These are phyloP conservation scores for Danionella dracula DNA, from an alignment of 2,797 vertebrate genomes.

Conservation along the genomic window DNA sequence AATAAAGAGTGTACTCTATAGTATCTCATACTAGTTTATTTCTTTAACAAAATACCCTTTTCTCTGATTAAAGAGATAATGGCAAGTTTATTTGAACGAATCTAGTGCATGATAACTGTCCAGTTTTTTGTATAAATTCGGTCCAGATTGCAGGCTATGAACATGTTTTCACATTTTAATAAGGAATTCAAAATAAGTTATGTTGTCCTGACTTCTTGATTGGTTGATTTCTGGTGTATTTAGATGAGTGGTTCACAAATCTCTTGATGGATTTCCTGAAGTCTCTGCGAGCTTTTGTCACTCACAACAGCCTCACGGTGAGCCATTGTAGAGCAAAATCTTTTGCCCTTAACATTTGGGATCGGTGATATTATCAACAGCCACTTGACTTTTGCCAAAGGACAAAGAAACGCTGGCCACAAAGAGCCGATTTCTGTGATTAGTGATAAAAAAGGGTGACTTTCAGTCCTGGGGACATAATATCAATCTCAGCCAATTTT, in stretches of 20 bases:
- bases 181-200: no score
- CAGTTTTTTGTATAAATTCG: no score
- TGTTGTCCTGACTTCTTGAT: no score
- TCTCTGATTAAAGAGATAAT: no score
- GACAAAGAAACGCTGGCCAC: slow-evolving; percentile 57
- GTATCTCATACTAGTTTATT: no score
- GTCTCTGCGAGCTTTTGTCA: slow-evolving; percentile 23
- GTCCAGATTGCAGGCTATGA: no score
- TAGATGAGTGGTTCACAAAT: slow-evolving; percentile 5
- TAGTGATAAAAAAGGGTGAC: slow-evolving; percentile 67
- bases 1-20: no score
- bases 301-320: slow-evolving; percentile 32
- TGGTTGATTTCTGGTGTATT: no score
- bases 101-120: no score
- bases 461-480: slow-evolving; percentile 71
- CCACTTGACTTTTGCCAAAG: slow-evolving; percentile 59
- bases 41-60: no score
- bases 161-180: no score
- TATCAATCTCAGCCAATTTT: slow-evolving; percentile 83
- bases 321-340: slow-evolving; percentile 38
- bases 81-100: no score
- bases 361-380: slow-evolving; percentile 47
- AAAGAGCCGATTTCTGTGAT: slow-evolving; percentile 72
- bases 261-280: slow-evolving; percentile 11
- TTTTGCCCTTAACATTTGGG: slow-evolving; percentile 42